Base-by-base conservation (phyloP, 2,888 invertebrate genomes). In the Meta bourneti region DNA sequence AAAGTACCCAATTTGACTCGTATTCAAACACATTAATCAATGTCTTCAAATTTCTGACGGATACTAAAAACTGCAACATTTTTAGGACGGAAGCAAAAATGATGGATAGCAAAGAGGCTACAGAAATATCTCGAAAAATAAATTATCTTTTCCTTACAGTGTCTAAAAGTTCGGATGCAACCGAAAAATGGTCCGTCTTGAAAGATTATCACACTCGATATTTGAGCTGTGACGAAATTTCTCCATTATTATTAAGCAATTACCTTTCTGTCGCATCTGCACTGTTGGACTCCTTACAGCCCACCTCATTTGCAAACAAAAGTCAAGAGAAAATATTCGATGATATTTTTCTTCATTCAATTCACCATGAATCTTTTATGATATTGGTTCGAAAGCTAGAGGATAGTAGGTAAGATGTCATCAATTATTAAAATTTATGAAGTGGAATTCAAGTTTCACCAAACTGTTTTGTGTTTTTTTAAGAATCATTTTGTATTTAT, bases 351-450 rank as follows among this genome's bases (percentile, higher is more conserved):
- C 80, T 92, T 7, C 13, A 70, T n/a, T 88, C 88, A 61, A 85
- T 89, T 48, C 89, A 75, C 70, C 89, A 89, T 72, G 92, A 92
- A 72, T 51, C 88, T 34, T 92, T 89, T 48, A 83, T 92, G 52
- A 51, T 89, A 74, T 84, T 92, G 19, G 77, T 80, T 20, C 52
- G 69, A 20, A 74, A 61, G 70, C 69, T 90, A n/a, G 48, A 13
- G 9, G 61, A 80, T 34, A 89, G 78, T 69, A 72, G 54, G 89
- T 84, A 74, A 84, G 81, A 70, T 0, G 11, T 20, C 7, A 0
- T 70, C 7, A 78, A 77, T 69, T 69, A 54, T 20, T 48, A 84
- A 19, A 72, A 48, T 70, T 81, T 7, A 54, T 9, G 7, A 11
- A 8, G 16, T 52, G 51, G 7, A 52, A 11, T 8, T 52, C n/a